phyloP scores from a whole-genome alignment of 2,888 invertebrate species.

The Ormyrus nitidulus region DNA sequence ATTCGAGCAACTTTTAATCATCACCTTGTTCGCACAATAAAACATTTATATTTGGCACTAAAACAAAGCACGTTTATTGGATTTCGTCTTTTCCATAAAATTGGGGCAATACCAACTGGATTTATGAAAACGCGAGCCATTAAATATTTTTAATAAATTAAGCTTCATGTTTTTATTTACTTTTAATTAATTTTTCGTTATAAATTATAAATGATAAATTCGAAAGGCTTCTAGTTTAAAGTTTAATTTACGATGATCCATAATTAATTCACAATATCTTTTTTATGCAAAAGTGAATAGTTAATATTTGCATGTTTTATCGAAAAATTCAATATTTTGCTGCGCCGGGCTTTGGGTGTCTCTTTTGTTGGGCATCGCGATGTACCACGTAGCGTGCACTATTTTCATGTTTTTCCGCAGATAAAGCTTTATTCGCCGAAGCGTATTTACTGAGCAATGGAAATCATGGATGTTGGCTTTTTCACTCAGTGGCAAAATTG shows the following conservation, averaged over 20 bases:
- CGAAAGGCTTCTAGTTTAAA: too few relatives aligned
- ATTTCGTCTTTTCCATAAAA: too few relatives aligned
- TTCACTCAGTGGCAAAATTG: constrained; percentile 37
- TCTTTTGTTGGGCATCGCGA: constrained; percentile 27
- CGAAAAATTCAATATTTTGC: constrained; percentile 41
- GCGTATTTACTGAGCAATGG: constrained; percentile 18
- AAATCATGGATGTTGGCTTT: constrained; percentile 38
- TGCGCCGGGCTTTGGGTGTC: not conserved
- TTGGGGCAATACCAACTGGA: too few relatives aligned
- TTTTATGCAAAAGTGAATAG: constrained; percentile 14
- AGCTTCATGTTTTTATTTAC: not conserved
- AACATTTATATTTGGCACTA: too few relatives aligned
- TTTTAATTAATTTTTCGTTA: not conserved
- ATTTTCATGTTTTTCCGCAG: constrained; percentile 25
- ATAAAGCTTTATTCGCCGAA: constrained; percentile 27
- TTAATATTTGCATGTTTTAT: constrained; percentile 15
- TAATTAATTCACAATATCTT: constrained; percentile 19
- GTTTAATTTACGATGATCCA: too few relatives aligned
- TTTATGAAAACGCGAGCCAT: not conserved
- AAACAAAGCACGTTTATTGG: too few relatives aligned
- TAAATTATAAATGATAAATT: too few relatives aligned
- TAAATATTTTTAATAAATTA: not conserved
- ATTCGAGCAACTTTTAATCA: not conserved
- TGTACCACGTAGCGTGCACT: not conserved
- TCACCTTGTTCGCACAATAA: too few relatives aligned